Evolutionary conservation across 2,797 vertebrate species (phyloP).

Genomic region (Falco peregrinus): DNA sequence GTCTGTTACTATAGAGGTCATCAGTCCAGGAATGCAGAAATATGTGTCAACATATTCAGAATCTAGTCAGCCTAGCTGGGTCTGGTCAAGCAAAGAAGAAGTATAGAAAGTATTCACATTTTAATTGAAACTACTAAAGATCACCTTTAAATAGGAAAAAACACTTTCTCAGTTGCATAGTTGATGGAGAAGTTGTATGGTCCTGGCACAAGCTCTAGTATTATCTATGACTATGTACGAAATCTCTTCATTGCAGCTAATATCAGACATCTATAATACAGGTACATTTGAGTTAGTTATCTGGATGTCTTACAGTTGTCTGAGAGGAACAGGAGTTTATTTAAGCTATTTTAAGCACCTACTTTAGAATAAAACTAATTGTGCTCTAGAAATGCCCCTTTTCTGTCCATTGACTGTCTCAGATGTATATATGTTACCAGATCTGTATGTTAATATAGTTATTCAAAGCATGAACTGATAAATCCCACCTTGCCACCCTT

Average conservation of each 20-base stretch:
- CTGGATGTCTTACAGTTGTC: not conserved
- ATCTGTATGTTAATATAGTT: not conserved
- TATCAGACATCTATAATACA: not conserved
- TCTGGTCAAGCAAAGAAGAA: not conserved
- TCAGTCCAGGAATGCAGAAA: not conserved
- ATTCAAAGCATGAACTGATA: not conserved
- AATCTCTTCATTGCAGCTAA: not conserved
- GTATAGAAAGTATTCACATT: not conserved
- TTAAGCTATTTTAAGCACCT: not conserved
- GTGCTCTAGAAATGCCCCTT: not conserved
- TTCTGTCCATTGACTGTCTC: not conserved
- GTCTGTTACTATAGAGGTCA: not conserved
- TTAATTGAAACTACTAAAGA: not conserved
- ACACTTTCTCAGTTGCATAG: fast-evolving
- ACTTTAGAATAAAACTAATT: not conserved
- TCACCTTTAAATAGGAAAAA: not conserved
- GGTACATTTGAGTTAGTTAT: not conserved
- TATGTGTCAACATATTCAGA: not conserved
- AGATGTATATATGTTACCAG: not conserved
- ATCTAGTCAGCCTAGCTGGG: not conserved
- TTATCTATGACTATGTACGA: not conserved
- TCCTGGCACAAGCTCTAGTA: not conserved
- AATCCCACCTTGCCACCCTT: not conserved
- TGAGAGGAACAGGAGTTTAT: not conserved
- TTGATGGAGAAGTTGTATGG: not conserved